Evolutionary conservation across 2,113 vertebrate genomes (phyloP).

Genomic region (Accipiter cooperii): DNA sequence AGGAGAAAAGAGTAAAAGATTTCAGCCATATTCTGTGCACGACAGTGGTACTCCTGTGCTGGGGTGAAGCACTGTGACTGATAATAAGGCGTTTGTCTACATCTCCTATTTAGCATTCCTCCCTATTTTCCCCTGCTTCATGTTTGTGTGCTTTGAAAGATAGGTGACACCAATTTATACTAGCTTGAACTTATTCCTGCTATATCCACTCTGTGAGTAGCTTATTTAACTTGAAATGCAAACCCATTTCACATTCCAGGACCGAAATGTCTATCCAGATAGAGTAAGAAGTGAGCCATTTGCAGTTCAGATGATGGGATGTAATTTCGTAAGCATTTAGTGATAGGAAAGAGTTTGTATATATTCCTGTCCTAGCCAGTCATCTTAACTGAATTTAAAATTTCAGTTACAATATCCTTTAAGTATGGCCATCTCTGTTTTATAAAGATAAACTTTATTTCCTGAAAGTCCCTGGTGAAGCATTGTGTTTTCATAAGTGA

Average conservation of each 20-base stretch:
- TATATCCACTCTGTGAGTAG: neutral
- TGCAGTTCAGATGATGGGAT: neutral
- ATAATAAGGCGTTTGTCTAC: neutral
- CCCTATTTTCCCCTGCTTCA: neutral
- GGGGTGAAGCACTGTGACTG: neutral
- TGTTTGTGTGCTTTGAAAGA: neutral
- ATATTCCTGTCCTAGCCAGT: neutral
- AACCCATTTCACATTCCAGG: neutral
- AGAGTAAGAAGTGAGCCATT: neutral
- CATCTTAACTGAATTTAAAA: neutral
- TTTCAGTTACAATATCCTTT: neutral
- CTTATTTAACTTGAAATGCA: conserved; percentile 20
- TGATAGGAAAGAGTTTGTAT: neutral
- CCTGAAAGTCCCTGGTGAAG: neutral
- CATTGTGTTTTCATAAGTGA: neutral
- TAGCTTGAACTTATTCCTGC: neutral
- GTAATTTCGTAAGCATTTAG: neutral
- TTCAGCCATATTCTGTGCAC: neutral
- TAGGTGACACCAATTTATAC: neutral
- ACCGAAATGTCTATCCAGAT: neutral
- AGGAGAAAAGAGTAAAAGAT: neutral
- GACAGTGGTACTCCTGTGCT: neutral
- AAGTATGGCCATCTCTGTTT: neutral
- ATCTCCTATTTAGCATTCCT: neutral
- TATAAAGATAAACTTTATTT: neutral